These are phyloP conservation scores for Corythornis cristatus DNA, from an alignment of 2,113 vertebrate genomes.

Conservation along the genomic window DNA sequence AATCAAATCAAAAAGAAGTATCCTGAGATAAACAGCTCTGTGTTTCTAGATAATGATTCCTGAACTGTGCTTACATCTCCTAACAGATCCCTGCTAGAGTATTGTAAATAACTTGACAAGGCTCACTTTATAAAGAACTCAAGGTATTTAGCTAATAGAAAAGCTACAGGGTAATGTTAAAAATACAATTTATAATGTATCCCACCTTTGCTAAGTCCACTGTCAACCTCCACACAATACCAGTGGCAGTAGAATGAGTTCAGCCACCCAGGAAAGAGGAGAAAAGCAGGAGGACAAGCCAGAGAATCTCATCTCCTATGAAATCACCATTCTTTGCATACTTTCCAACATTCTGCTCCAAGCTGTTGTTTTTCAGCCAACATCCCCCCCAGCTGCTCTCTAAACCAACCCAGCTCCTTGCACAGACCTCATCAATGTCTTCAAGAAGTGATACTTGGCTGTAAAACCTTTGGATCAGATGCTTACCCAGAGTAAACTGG, in stretches of 20 bases:
- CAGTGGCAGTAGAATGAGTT: not conserved
- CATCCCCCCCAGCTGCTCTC: not conserved
- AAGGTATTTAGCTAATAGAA: not conserved
- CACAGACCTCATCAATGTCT: not conserved
- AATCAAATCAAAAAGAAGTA: not conserved
- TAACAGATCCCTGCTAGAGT: not conserved
- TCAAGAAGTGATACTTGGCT: not conserved
- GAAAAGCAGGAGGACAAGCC: not conserved
- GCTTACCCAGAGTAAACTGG: not conserved
- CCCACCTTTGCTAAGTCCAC: not conserved
- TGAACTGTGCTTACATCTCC: not conserved
- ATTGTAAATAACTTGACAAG: no score
- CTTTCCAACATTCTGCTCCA: not conserved
- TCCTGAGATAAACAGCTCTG: constrained; percentile 24
- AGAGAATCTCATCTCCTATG: not conserved
- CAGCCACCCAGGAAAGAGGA: not conserved
- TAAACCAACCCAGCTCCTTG: not conserved
- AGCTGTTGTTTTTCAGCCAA: constrained; percentile 34
- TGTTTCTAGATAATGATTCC: constrained; percentile 19
- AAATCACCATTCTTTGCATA: constrained; percentile 21
- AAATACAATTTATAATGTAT: not conserved
- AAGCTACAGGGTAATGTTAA: not conserved
- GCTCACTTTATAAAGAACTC: not conserved
- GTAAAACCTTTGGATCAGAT: not conserved
- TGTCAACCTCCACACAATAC: not conserved